Evolutionary conservation across 2,113 vertebrate species (phyloP).

Genomic region (Gulo gulo): DNA sequence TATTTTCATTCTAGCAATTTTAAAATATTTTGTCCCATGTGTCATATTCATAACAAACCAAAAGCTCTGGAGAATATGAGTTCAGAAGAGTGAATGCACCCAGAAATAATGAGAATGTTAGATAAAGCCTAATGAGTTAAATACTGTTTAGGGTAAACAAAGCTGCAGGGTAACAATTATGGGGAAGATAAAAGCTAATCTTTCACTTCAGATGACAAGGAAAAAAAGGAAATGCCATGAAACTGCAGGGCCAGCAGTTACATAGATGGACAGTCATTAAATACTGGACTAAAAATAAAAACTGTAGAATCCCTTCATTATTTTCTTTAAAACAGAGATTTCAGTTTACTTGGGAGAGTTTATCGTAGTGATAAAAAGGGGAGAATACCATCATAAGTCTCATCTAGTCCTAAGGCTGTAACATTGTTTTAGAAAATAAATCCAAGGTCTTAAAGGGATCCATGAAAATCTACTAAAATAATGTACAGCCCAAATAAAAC

Average conservation of each 20-base stretch:
- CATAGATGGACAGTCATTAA: slow-evolving; percentile 23
- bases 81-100: background rate
- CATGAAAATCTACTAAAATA: slow-evolving; percentile 36
- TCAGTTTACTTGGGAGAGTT: slow-evolving; percentile 28
- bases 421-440: slow-evolving; percentile 54
- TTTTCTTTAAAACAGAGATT: slow-evolving; percentile 38
- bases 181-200: slow-evolving; percentile 3
- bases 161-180: slow-evolving; percentile 14
- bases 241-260: slow-evolving; percentile 44
- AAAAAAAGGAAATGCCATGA: slow-evolving; percentile 55
- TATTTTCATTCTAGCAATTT: slow-evolving; percentile 46
- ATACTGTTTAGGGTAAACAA: slow-evolving; percentile 24
- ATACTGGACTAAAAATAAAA: slow-evolving; percentile 8
- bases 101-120: slow-evolving; percentile 48
- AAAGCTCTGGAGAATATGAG: slow-evolving; percentile 39
- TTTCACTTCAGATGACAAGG: slow-evolving; percentile 15
- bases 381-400: background rate
- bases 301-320: background rate
- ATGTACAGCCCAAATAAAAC: background rate
- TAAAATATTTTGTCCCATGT: slow-evolving; percentile 16
- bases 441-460: slow-evolving; percentile 33
- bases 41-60: slow-evolving; percentile 35
- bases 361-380: background rate
- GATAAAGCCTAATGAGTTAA: slow-evolving; percentile 28
- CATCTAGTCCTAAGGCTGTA: slow-evolving; percentile 7